Conservation (phyloP, 2,888 invertebrate species). For the Elmis aenea region DNA sequence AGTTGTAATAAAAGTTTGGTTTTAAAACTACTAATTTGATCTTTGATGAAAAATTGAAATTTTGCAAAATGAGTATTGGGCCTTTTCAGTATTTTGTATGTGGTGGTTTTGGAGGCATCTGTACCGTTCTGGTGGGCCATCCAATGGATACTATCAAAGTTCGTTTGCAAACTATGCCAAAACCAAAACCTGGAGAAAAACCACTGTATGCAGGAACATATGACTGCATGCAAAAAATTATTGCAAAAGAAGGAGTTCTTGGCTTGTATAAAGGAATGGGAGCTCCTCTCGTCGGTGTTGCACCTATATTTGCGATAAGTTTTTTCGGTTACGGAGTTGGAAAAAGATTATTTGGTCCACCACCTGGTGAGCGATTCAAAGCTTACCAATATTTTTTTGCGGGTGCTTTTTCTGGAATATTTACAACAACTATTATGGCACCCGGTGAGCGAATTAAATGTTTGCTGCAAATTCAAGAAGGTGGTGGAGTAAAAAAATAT, state of each 20-base stretch:
- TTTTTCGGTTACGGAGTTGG: conserved; percentile 92
- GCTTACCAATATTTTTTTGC: conserved; percentile 77
- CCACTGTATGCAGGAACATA: conserved; percentile 77
- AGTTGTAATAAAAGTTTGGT: too few species aligned
- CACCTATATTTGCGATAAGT: conserved; percentile 93
- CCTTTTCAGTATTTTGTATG: conserved; percentile 71
- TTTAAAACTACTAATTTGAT: too few species aligned
- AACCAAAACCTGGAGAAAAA: conserved; percentile 63
- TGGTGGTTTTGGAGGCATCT: conserved; percentile 95
- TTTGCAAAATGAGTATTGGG: too few species aligned
- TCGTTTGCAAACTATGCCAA: conserved; percentile 76
- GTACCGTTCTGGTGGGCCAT: conserved; percentile 91
- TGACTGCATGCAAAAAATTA: conserved; percentile 84
- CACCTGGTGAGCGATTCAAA: conserved; percentile 47
- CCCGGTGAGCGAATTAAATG: conserved; percentile 97
- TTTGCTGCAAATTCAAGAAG: conserved; percentile 80
- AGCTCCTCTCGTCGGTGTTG: conserved; percentile 86
- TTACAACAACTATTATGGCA: conserved; percentile 90
- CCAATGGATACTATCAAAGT: conserved; percentile 94
- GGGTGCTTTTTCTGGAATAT: conserved; percentile 88
- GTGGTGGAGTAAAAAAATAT: conserved; percentile 60
- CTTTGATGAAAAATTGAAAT: too few species aligned
- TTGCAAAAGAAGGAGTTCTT: conserved; percentile 16
- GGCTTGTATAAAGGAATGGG: conserved; percentile 43
- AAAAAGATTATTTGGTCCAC: conserved; percentile 62